Evolutionary conservation across 2,113 vertebrate species (phyloP).

Genomic region (Aix galericulata): DNA sequence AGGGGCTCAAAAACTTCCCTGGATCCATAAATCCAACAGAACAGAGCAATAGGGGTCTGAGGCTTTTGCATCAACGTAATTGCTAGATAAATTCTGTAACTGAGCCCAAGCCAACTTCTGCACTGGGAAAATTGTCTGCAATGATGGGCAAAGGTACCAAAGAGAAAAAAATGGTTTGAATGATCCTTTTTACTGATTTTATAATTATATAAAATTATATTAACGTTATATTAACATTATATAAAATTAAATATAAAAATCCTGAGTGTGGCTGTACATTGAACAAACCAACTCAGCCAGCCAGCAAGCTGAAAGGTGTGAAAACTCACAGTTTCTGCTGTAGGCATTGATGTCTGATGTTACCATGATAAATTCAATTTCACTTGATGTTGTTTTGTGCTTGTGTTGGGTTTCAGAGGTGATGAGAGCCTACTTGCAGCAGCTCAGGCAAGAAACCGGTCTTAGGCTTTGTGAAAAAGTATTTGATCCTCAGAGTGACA

Average conservation of each 20-base stretch:
- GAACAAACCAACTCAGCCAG: neutral
- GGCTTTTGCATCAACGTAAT: neutral
- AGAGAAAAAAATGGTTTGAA: neutral
- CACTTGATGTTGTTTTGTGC: neutral
- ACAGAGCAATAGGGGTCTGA: neutral
- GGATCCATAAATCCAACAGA: neutral
- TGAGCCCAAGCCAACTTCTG: neutral
- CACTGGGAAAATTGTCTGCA: neutral
- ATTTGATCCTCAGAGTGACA: constrained; percentile 96
- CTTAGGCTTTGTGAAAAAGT: constrained; percentile 95
- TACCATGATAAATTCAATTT: neutral
- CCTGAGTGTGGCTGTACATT: neutral
- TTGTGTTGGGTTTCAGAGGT: constrained; percentile 80
- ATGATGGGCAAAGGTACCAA: neutral
- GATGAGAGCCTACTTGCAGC: constrained; percentile 96
- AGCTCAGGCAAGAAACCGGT: constrained; percentile 95
- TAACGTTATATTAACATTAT: too few relatives aligned
- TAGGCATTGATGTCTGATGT: neutral
- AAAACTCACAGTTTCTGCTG: neutral
- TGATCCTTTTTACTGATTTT: neutral
- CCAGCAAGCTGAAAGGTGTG: neutral
- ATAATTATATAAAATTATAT: too few relatives aligned
- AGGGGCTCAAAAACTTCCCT: neutral
- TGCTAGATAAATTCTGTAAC: neutral
- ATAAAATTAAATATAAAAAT: neutral